These are phyloP conservation scores for Ctenomys sociabilis DNA, from an alignment of 2,113 vertebrate genomes.

Conservation along the genomic window DNA sequence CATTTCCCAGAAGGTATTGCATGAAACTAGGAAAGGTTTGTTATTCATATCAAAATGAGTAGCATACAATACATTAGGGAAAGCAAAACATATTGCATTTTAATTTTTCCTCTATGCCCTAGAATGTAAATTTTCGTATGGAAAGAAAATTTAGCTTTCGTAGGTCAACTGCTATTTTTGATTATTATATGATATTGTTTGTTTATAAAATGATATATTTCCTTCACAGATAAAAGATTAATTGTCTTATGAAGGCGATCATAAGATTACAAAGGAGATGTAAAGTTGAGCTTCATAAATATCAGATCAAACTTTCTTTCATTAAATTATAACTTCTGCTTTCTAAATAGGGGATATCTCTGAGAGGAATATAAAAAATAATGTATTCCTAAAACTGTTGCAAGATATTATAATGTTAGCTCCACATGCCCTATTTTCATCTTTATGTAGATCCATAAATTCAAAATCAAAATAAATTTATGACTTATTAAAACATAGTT, in stretches of 20 bases:
- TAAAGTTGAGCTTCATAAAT: slow-evolving; percentile 32
- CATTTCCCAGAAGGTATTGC: slow-evolving; percentile 69
- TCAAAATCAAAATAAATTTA: background rate
- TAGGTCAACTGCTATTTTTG: slow-evolving; percentile 48
- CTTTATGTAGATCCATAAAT: background rate
- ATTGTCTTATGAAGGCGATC: slow-evolving; percentile 51
- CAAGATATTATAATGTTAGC: background rate
- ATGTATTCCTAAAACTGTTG: background rate
- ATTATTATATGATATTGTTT: slow-evolving; percentile 34
- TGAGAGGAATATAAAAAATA: background rate
- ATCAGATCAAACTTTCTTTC: background rate
- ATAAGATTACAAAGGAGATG: slow-evolving; percentile 19
- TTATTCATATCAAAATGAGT: slow-evolving; percentile 69
- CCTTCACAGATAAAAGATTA: slow-evolving; percentile 48
- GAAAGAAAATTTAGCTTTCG: slow-evolving; percentile 50
- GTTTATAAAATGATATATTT: slow-evolving; percentile 61
- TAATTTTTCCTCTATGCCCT: background rate
- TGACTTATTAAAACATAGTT: background rate
- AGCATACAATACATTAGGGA: background rate
- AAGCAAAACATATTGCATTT: slow-evolving; percentile 28
- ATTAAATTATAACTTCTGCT: slow-evolving; percentile 35
- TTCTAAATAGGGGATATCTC: background rate
- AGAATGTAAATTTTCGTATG: slow-evolving; percentile 47
- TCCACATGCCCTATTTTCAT: background rate
- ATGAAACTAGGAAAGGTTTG: slow-evolving; percentile 69